These are phyloP conservation scores for Monarcha castaneiventris DNA, from an alignment of 2,113 vertebrate species.

Conservation along the genomic window DNA sequence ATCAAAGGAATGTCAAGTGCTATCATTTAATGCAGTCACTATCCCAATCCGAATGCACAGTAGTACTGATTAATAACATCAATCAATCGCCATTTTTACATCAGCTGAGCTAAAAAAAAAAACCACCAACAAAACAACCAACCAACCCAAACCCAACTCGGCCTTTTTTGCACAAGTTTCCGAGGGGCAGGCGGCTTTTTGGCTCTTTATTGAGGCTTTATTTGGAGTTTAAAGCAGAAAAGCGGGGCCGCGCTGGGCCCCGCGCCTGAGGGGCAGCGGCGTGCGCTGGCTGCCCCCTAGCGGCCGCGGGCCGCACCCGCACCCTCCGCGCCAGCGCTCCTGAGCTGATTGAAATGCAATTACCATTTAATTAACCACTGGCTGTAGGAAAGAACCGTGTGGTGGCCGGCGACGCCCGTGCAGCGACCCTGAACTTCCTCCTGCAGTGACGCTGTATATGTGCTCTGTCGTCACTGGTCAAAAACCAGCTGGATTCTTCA, in stretches of 20 bases:
- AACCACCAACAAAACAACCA: too few species aligned
- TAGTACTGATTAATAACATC: background rate
- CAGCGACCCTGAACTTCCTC: background rate
- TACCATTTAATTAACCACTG: accelerated
- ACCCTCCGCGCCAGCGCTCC: accelerated
- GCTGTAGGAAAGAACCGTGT: background rate
- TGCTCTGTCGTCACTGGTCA: accelerated
- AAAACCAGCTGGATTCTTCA: background rate
- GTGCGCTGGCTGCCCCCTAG: background rate
- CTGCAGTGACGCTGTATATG: accelerated
- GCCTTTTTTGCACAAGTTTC: background rate
- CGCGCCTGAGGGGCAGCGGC: background rate
- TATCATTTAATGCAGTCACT: background rate
- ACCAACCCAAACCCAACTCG: accelerated
- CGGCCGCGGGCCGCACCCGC: background rate
- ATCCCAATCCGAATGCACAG: background rate
- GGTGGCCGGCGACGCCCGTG: background rate
- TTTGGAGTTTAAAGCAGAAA: background rate
- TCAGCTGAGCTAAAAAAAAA: background rate
- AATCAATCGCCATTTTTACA: background rate
- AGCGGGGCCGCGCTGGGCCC: background rate
- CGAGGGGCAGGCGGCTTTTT: accelerated
- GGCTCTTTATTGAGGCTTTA: accelerated
- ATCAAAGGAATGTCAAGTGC: background rate
- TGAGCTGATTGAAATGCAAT: accelerated